Conservation (phyloP, 2,888 invertebrate genomes). For the Acleris emargana region DNA sequence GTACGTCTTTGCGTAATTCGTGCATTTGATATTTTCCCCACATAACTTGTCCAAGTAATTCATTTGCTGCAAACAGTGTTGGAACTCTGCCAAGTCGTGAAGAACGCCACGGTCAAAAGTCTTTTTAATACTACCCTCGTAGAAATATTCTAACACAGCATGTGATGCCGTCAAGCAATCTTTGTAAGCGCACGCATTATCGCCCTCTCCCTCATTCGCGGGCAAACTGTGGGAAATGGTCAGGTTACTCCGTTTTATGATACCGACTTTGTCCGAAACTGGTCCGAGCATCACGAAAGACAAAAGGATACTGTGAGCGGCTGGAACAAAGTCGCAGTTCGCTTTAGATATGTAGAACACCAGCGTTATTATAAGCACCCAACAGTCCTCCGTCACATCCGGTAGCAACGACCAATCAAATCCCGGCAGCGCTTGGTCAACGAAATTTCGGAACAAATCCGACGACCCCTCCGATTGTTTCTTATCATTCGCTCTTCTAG, state of each 20-base stretch:
- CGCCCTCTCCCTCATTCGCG: conserved; percentile 3
- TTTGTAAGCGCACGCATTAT: conserved; percentile 16
- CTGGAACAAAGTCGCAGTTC: conserved; percentile 38
- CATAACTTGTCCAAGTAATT: conserved; percentile 53
- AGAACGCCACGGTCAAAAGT: conserved; percentile 41
- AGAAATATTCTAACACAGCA: conserved; percentile 41
- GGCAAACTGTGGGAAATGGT: conserved; percentile 12
- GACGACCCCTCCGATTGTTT: no score
- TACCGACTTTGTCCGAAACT: conserved; percentile 40
- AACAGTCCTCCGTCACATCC: conserved; percentile 37
- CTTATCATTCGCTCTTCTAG: conserved; percentile 8
- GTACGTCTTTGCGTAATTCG: conserved; percentile 44
- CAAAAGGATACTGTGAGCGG: conserved; percentile 46
- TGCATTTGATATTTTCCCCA: conserved; percentile 41
- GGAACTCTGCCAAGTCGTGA: conserved; percentile 51
- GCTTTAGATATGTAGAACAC: conserved; percentile 46
- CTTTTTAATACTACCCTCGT: conserved; percentile 32
- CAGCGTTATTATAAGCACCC: conserved; percentile 43
- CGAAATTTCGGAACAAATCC: conserved; percentile 18
- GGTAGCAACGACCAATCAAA: conserved; percentile 36
- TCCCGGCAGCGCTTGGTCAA: conserved; percentile 33
- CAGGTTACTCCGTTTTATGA: conserved; percentile 41
- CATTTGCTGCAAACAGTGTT: conserved; percentile 54
- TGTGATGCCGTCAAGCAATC: conserved; percentile 38
- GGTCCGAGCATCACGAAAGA: conserved; percentile 43